Evolutionary conservation across 2,888 invertebrate species (phyloP), one percentile per base, ranked within the genome.

Genomic region (Julus scanicus): DNA sequence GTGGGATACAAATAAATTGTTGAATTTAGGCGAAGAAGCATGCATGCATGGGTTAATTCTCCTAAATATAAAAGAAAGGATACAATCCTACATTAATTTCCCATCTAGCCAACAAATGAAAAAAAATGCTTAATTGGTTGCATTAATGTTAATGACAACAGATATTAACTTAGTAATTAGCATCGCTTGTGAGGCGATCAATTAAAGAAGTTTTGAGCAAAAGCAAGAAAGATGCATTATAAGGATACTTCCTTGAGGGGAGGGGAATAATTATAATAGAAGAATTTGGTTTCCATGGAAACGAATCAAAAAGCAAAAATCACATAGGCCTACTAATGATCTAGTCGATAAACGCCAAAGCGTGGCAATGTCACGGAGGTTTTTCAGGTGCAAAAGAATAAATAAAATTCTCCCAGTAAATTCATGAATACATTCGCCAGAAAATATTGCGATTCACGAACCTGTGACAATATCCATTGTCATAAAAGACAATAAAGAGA

Each of bases 61-160:
- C 20, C 63, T 57, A n/a, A n/a, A 71, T 71, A 11, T 71, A 8
- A 44, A 71, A 71, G 63, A 29, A 29, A 71, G 71, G 8, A 63
- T 15, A 9, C 71, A 37, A 37, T 3, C 37, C 15, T 4, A 80
- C 80, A 80, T 37, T 39, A 80, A 80, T 80, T 80, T 37, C 11
- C 80, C 37, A 15, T 15, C 80, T 29, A 80, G 37, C 80, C 37
- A 39, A 13, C 80, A 80, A 37, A 29, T 80, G 9, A 37, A 37
- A 37, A 71, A 53, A 53, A 53, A 53, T 13, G 53, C 9, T 13
- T 80, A 80, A 80, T 80, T 80, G 80, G 80, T 80, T 80, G 80
- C 80, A 80, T 80, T 80, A 80, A 80, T 37, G 80, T 80, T 80
- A 80, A 80, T 80, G 80, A 80, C 80, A 80, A 80, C 37, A 80